Evolutionary conservation across 2,888 invertebrate species (phyloP), one percentile per base, ranked within the genome.

Genomic region (Athrips mouffetella): DNA sequence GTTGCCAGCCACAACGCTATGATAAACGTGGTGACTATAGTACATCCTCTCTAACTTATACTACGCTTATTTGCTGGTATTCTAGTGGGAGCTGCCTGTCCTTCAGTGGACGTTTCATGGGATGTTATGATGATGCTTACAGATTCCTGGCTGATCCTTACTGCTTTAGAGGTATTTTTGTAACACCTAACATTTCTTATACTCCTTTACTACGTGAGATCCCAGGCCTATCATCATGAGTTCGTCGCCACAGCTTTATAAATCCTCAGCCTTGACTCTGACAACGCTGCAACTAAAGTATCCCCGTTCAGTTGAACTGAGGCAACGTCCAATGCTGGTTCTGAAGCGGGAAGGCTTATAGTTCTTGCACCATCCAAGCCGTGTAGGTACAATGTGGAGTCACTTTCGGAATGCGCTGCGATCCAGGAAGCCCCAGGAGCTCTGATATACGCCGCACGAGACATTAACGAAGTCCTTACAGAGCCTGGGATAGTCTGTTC

Each of bases 321-420:
- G 56, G 91, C 91, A 25, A 94, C 86, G 63, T 95, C 95, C 20
- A 94, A 71, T 7, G 94, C 90, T 0, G 92, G 89, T 55, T 93
- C 92, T 0, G 90, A 87, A 0, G 92, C 90, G 0, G 92, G 91
- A 45, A 94, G 63, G 0, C 89, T 89, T 62, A 82, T 67, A 0
- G 74, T 73, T 44, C 77, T 62, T 68, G 89, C 51, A 73, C 82
- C 73, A 76, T 90, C 67, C 73, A 89, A 13, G 49, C 92, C 93
- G 87, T 94, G 94, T 1, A 94, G 74, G 41, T 90, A 87, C 20
- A 94, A 73, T 8, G 90, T 78, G 3, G 91, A 91, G n/a, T 89
- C 91, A 45, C 92, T 91, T 73, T 96, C 96, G 51, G 95, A 92
- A 62, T 94, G 92, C 0, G 94, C 94, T 0, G 94, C 93, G 0